phyloP scores from a whole-genome alignment of 2,888 invertebrate species.

The Limenitis arthemis region DNA sequence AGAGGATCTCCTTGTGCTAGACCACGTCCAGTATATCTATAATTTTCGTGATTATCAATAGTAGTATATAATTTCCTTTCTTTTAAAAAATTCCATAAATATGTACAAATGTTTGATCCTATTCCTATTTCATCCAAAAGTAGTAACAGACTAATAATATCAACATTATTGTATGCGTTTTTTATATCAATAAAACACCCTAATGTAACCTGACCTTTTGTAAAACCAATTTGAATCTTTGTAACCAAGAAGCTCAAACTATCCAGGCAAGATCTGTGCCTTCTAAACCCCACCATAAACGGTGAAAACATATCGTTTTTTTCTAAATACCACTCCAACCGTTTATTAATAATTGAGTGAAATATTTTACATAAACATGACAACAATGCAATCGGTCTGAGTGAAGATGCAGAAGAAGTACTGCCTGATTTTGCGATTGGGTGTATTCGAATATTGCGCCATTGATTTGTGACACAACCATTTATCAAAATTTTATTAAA shows the following conservation, averaged over 20 bases:
- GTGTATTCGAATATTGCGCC: neutral
- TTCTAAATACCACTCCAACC: constrained; percentile 6
- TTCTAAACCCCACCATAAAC: neutral
- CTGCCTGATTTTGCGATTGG: constrained; percentile 1
- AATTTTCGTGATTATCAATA: neutral
- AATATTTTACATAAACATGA: constrained; percentile 5
- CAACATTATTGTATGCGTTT: constrained; percentile 13
- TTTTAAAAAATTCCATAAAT: constrained; percentile 14
- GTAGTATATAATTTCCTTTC: constrained; percentile 5
- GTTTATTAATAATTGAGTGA: neutral
- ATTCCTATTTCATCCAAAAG: constrained; percentile 2
- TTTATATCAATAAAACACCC: constrained; percentile 13
- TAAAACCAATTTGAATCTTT: neutral
- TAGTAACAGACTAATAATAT: neutral
- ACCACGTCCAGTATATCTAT: constrained; percentile 4
- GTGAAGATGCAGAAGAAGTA: neutral
- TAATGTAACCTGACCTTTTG: neutral
- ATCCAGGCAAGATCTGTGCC: neutral
- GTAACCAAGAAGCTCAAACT: neutral
- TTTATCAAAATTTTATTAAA: neutral
- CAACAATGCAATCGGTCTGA: constrained; percentile 4
- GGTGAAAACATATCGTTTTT: neutral
- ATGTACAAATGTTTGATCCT: constrained; percentile 1
- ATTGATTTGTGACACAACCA: neutral
- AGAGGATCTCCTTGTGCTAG: constrained; percentile 22